Percentiles rank a stretch among this genome's conserved stretches.
These are phyloP conservation scores for Myopa testacea DNA, from an alignment of 2,888 invertebrate genomes.

Conservation along the genomic window DNA sequence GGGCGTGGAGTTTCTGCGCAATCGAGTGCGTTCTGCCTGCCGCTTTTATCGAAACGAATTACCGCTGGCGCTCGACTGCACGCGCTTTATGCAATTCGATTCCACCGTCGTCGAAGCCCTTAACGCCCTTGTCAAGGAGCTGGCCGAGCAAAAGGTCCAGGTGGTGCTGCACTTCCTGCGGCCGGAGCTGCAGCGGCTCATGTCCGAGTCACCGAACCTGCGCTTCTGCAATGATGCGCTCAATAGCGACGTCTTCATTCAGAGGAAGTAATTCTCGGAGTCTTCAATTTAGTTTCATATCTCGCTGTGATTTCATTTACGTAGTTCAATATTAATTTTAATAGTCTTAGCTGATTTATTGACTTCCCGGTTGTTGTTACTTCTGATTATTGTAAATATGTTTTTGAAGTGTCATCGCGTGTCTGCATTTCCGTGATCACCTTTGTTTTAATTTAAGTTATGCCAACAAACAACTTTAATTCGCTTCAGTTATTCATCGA, in stretches of 20 bases:
- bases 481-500: no score
- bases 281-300: not conserved
- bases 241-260: conserved; percentile 39
- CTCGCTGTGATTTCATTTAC: not conserved
- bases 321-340: conserved; percentile 8
- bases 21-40: conserved; percentile 71
- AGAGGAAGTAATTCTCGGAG: conserved; percentile 31
- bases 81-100: conserved; percentile 75
- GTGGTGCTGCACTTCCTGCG: conserved; percentile 64
- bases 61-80: conserved; percentile 76
- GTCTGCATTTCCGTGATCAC: not conserved
- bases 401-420: no score
- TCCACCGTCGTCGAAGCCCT: conserved; percentile 76
- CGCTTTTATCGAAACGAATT: conserved; percentile 67
- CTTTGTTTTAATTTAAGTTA: conserved; percentile 3
- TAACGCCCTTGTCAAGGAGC: conserved; percentile 71
- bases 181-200: conserved; percentile 51
- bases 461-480: no score
- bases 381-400: no score
- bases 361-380: not conserved
- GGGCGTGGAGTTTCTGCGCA: conserved; percentile 75
- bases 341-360: not conserved
- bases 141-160: conserved; percentile 71
- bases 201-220: conserved; percentile 52
- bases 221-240: conserved; percentile 53